These are phyloP conservation scores for Stegophylla sp. DNA, from an alignment of 2,888 invertebrate genomes.

Conservation along the genomic window DNA sequence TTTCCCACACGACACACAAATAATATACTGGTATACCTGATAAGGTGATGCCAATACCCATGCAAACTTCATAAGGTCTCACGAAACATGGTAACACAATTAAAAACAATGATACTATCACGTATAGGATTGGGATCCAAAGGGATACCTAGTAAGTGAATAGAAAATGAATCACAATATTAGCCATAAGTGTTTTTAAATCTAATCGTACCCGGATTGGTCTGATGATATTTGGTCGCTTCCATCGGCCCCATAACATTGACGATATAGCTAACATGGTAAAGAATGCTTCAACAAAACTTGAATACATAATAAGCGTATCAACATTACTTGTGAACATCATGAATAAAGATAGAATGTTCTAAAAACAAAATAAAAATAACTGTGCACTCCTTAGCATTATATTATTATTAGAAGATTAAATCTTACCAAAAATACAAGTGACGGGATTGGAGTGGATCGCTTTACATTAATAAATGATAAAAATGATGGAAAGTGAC, in stretches of 20 bases:
- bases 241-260: conserved; percentile 82
- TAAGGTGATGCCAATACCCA: conserved; percentile 80
- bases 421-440: conserved; percentile 81
- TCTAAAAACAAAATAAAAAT: conserved; percentile 69
- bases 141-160: conserved; percentile 78
- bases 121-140: conserved; percentile 79
- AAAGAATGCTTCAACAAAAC: conserved; percentile 91
- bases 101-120: conserved; percentile 78
- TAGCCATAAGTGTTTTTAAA: background rate
- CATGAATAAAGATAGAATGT: conserved; percentile 83
- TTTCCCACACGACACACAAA: conserved; percentile 73
- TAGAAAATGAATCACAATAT: too few relatives aligned
- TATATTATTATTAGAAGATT: background rate
- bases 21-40: conserved; percentile 84
- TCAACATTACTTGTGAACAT: conserved; percentile 83
- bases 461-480: conserved; percentile 79
- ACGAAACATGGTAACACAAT: conserved; percentile 80
- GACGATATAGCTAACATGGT: conserved; percentile 86
- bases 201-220: conserved; percentile 77
- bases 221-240: conserved; percentile 77
- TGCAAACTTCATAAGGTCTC: conserved; percentile 79
- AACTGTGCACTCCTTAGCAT: background rate
- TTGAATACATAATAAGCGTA: conserved; percentile 87
- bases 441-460: conserved; percentile 80
- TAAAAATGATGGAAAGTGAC: conserved; percentile 82